A percentile compares a stretch with the other conserved stretches of the same genome.
Evolutionary conservation across 2,113 vertebrate species (phyloP).

Genomic region (Mustelus asterias): DNA sequence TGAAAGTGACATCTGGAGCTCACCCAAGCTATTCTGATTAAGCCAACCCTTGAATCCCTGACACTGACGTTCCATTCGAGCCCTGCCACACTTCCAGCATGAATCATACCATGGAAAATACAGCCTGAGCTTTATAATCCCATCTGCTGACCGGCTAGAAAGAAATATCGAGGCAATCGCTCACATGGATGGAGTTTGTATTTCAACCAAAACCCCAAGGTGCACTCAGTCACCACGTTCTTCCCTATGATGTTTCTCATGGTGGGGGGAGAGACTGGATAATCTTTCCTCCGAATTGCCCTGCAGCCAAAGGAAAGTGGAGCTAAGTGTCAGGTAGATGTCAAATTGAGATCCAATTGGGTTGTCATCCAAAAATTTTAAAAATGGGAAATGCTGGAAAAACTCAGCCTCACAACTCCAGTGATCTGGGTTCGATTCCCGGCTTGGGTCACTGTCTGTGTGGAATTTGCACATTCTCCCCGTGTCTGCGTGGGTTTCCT

Average conservation of each 20-base stretch:
- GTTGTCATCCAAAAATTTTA: too few relatives aligned
- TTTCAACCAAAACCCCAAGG: background rate
- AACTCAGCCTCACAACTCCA: too few relatives aligned
- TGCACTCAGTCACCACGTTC: background rate
- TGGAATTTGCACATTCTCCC: too few relatives aligned
- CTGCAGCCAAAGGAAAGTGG: background rate
- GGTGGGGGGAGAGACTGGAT: background rate
- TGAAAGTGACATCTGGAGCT: background rate
- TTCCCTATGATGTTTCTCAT: background rate
- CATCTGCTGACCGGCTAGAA: slow-evolving; percentile 9
- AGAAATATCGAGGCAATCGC: slow-evolving; percentile 6
- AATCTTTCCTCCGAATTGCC: background rate
- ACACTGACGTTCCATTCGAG: background rate
- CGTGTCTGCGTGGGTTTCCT: too few relatives aligned
- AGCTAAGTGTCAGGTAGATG: background rate
- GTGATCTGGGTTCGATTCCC: too few relatives aligned
- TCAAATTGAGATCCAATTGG: background rate
- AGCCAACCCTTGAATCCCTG: background rate
- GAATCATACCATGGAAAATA: background rate
- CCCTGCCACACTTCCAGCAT: background rate
- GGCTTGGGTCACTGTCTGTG: too few relatives aligned
- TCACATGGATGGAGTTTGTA: slow-evolving; percentile 7
- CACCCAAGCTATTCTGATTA: background rate
- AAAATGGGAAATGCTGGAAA: too few relatives aligned
- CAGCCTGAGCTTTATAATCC: background rate